phyloP scores from a whole-genome alignment of 1,140 invertebrate genomes.

The Diachasmimorpha longicaudata region DNA sequence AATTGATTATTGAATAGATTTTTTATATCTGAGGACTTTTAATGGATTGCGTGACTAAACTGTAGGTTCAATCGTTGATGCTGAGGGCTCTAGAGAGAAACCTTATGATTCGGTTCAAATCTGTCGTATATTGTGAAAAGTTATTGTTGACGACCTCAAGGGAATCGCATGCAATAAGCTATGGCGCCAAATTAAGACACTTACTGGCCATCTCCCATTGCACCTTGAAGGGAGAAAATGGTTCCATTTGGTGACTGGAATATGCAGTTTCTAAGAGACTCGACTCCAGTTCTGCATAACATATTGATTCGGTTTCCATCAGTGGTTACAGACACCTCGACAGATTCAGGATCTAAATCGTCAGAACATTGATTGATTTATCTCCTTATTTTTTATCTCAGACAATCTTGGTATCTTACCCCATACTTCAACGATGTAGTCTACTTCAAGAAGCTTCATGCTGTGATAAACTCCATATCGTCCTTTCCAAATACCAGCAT shows the following conservation, averaged over 20 bases:
- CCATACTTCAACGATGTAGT: constrained; percentile 31
- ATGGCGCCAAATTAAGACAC: not conserved
- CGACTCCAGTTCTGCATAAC: constrained; percentile 35
- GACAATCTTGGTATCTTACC: constrained; percentile 24
- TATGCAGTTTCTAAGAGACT: constrained; percentile 32
- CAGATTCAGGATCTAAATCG: constrained; percentile 26
- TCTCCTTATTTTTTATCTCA: not conserved
- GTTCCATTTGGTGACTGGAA: constrained; percentile 39
- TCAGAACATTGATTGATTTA: not conserved
- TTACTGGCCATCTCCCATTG: constrained; percentile 41
- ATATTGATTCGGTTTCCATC: constrained; percentile 31
- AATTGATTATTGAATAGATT: too few relatives aligned
- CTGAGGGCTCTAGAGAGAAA: too few relatives aligned
- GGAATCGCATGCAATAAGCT: too few relatives aligned
- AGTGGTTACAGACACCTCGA: constrained; percentile 22
- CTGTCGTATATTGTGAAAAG: too few relatives aligned
- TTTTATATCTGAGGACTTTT: too few relatives aligned
- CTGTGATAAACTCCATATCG: constrained; percentile 30
- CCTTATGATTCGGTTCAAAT: too few relatives aligned
- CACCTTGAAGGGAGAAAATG: constrained; percentile 30
- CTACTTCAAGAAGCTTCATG: constrained; percentile 22
- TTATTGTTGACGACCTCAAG: too few relatives aligned
- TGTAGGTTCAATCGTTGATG: too few relatives aligned
- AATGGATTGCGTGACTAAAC: too few relatives aligned
- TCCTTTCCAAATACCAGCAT: constrained; percentile 39